These are phyloP conservation scores for Fistularia commersonii DNA, from an alignment of 2,797 vertebrate genomes.

Conservation along the genomic window DNA sequence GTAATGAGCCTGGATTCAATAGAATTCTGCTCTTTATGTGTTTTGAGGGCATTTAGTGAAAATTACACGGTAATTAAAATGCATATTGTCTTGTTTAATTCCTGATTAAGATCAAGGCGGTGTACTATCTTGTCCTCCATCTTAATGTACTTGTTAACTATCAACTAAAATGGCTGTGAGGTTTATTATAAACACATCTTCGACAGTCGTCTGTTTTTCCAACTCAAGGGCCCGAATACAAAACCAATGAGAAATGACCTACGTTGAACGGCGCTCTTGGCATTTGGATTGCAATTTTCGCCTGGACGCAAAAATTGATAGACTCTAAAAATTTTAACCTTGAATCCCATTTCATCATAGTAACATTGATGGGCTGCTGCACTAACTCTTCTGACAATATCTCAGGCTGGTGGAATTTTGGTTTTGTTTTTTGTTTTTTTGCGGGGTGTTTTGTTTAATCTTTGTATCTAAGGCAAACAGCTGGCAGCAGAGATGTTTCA, in stretches of 20 bases:
- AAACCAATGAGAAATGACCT: conserved; percentile 7
- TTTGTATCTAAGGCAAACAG: conserved; percentile 5
- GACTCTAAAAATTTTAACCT: neutral
- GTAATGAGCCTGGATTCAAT: conserved; percentile 71
- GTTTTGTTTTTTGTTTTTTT: too few relatives aligned
- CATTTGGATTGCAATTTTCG: conserved; percentile 19
- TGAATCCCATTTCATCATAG: conserved; percentile 13
- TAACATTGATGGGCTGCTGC: neutral
- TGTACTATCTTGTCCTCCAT: conserved; percentile 36
- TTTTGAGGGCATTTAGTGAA: conserved; percentile 65
- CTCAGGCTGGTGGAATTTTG: neutral
- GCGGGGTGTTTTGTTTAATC: conserved; percentile 4
- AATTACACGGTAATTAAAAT: conserved; percentile 65
- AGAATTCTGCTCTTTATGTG: conserved; percentile 60
- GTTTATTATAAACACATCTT: conserved; percentile 21
- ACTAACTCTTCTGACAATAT: conserved; percentile 1
- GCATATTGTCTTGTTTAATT: conserved; percentile 47
- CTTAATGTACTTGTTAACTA: conserved; percentile 36
- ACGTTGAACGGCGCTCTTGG: conserved; percentile 17
- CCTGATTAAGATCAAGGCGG: conserved; percentile 47
- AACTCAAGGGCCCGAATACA: conserved; percentile 9
- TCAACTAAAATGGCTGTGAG: conserved; percentile 20
- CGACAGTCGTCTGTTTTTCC: conserved; percentile 12
- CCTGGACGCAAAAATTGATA: conserved; percentile 4
- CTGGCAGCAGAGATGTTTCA: neutral